phyloP scores from a whole-genome alignment of 1,140 invertebrate genomes.

The Leptinotarsa defecta region DNA sequence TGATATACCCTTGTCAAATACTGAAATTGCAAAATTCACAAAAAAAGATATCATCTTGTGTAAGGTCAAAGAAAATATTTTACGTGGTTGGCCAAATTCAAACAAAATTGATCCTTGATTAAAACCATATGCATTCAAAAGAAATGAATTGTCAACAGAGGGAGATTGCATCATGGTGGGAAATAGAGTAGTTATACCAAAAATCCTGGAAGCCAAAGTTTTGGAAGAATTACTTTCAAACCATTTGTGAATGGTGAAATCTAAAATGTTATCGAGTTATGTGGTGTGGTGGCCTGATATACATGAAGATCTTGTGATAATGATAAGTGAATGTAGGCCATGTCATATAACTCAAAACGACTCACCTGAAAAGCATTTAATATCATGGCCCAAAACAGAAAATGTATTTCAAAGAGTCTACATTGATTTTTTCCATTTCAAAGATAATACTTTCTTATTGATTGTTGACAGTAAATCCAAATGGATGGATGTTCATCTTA shows the following conservation, averaged over 20 bases:
- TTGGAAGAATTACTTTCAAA: slow-evolving; percentile 1
- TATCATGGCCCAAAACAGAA: no score
- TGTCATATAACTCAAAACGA: no score
- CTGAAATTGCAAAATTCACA: background rate
- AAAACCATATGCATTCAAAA: background rate
- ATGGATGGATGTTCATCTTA: background rate
- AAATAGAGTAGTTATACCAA: background rate
- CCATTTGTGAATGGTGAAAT: slow-evolving; percentile 22
- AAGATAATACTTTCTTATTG: background rate
- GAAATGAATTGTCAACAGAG: background rate
- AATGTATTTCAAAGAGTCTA: no score
- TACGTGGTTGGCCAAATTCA: background rate
- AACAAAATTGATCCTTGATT: background rate
- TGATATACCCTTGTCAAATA: background rate
- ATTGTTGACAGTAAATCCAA: background rate
- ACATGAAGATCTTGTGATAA: no score
- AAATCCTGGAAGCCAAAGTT: background rate
- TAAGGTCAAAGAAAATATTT: background rate
- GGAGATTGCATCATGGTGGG: background rate
- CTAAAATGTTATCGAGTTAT: slow-evolving; percentile 9
- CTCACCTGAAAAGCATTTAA: no score
- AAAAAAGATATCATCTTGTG: background rate
- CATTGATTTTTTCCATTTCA: no score
- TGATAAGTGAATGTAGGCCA: no score
- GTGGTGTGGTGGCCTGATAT: background rate